Evolutionary conservation across 1,140 invertebrate species (phyloP).

Genomic region (Phortica variegata): DNA sequence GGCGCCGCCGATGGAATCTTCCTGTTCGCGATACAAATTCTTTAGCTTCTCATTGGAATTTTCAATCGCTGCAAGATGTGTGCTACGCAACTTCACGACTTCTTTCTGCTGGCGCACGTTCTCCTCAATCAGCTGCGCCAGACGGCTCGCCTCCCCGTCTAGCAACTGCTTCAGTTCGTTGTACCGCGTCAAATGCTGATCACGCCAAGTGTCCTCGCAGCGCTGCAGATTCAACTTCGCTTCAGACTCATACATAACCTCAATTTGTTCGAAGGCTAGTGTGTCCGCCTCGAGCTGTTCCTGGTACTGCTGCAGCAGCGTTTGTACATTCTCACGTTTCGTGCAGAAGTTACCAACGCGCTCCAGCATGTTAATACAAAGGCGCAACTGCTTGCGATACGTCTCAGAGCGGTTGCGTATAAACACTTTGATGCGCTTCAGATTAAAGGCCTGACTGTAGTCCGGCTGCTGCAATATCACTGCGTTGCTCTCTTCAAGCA

Average conservation of each 20-base stretch:
- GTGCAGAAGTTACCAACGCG: slow-evolving; percentile 32
- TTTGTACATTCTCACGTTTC: slow-evolving; percentile 25
- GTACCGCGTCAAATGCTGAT: slow-evolving; percentile 36
- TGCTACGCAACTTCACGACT: slow-evolving; percentile 51
- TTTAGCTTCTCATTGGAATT: slow-evolving; percentile 56
- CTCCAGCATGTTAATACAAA: slow-evolving; percentile 39
- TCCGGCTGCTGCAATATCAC: slow-evolving; percentile 24
- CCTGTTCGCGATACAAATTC: slow-evolving; percentile 43
- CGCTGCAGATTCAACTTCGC: slow-evolving; percentile 42
- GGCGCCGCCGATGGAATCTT: slow-evolving; percentile 8
- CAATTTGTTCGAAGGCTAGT: slow-evolving; percentile 30
- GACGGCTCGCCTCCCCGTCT: slow-evolving; percentile 23
- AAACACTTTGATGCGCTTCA: slow-evolving; percentile 47
- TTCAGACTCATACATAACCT: slow-evolving; percentile 56
- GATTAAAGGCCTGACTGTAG: slow-evolving; percentile 28
- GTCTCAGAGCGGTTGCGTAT: slow-evolving; percentile 44
- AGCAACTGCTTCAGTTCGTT: slow-evolving; percentile 25
- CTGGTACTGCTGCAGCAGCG: slow-evolving; percentile 27
- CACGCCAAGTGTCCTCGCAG: slow-evolving; percentile 41
- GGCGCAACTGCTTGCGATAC: slow-evolving; percentile 36
- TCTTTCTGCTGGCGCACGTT: slow-evolving; percentile 53
- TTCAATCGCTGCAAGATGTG: slow-evolving; percentile 56
- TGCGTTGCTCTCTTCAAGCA: slow-evolving; percentile 37
- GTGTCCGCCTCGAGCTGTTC: slow-evolving; percentile 30
- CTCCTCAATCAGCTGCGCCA: slow-evolving; percentile 37